Percentiles rank a stretch among this genome's conserved stretches.
Evolutionary conservation across 2,888 invertebrate species (phyloP).

Genomic region (Drosophila sordidula): DNA sequence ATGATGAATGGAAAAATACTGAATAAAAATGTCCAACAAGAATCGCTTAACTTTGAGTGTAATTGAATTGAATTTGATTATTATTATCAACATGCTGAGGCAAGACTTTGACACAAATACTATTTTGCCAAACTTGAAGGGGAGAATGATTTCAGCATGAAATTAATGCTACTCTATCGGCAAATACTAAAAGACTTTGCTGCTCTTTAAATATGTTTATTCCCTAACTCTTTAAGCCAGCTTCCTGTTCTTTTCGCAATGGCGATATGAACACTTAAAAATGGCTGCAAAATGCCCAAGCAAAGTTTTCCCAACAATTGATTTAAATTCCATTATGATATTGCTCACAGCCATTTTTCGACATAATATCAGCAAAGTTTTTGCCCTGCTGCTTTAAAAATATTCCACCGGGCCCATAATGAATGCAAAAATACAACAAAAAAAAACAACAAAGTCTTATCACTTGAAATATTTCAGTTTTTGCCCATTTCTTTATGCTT

Average conservation of each 20-base stretch:
- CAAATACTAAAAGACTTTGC: too few species aligned
- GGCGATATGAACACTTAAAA: not conserved
- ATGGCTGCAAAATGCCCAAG: not conserved
- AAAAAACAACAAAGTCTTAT: slow-evolving; percentile 21
- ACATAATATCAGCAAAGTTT: not conserved
- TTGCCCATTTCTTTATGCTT: slow-evolving; percentile 33
- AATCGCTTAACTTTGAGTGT: slow-evolving; percentile 10
- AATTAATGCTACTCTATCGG: too few species aligned
- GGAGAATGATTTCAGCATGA: too few species aligned
- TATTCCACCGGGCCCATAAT: slow-evolving; percentile 3
- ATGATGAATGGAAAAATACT: slow-evolving; percentile 18
- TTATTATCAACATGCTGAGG: not conserved
- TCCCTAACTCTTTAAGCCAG: too few species aligned
- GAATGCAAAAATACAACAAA: slow-evolving; percentile 12
- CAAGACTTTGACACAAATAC: not conserved
- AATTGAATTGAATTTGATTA: slow-evolving; percentile 14
- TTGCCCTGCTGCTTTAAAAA: not conserved
- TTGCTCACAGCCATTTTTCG: not conserved
- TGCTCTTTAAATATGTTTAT: too few species aligned
- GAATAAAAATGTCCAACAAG: not conserved
- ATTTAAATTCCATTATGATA: not conserved
- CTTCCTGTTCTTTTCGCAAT: too few species aligned
- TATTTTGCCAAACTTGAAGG: too few species aligned
- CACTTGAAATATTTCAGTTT: slow-evolving; percentile 28
- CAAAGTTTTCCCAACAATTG: slow-evolving; percentile 1